phyloP scores from a whole-genome alignment of 2,113 vertebrate species.

The Laterallus jamaicensis region DNA sequence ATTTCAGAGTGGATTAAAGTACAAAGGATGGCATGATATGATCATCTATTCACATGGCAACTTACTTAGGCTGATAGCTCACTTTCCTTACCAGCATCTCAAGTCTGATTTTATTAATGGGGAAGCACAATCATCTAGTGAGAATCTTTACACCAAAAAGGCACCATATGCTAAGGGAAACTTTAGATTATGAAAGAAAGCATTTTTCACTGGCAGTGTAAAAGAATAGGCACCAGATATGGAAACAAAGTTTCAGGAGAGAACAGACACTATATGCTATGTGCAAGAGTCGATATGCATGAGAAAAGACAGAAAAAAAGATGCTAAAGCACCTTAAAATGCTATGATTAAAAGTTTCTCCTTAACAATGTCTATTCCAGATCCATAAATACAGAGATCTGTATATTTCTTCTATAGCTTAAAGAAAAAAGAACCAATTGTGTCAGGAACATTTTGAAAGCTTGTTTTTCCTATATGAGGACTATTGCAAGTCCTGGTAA shows the following conservation, averaged over 20 bases:
- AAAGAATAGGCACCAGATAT: not conserved
- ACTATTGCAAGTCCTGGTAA: not conserved
- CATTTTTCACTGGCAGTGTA: not conserved
- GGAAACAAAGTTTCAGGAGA: not conserved
- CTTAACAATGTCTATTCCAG: not conserved
- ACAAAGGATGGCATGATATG: not conserved
- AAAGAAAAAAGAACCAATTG: not conserved
- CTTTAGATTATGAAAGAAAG: slow-evolving; percentile 14
- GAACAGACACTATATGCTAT: not conserved
- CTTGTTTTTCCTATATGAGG: not conserved
- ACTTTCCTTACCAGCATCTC: not conserved
- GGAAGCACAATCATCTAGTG: not conserved
- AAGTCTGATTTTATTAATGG: not conserved
- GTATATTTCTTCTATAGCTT: not conserved
- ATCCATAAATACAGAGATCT: not conserved
- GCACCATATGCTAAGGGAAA: not conserved
- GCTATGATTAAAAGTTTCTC: not conserved
- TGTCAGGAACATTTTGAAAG: not conserved
- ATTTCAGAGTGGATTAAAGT: not conserved
- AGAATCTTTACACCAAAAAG: not conserved
- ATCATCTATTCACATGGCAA: not conserved
- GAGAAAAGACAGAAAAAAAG: not conserved
- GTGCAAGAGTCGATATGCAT: not conserved
- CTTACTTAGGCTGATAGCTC: not conserved
- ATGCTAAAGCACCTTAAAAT: not conserved